Conservation (phyloP, 2,797 vertebrate species). For the Aeoliscus strigatus region DNA sequence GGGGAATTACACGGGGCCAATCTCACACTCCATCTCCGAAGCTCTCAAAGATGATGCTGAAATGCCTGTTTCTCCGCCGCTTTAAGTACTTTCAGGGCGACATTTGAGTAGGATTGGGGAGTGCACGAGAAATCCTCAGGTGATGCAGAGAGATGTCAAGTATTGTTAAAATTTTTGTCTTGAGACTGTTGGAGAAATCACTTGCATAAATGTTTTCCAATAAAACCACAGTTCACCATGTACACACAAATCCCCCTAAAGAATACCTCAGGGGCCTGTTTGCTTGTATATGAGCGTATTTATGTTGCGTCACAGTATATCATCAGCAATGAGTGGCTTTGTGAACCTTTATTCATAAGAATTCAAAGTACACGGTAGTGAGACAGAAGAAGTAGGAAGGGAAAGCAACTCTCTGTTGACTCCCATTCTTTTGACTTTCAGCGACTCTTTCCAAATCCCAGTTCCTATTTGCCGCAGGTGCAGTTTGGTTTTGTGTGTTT, state of each 20-base stretch:
- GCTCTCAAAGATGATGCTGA: slow-evolving; percentile 46
- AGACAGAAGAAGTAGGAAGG: slow-evolving; percentile 28
- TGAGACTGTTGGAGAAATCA: slow-evolving; percentile 42
- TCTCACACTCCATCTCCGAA: slow-evolving; percentile 60
- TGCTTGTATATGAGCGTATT: slow-evolving; percentile 29
- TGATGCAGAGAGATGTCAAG: slow-evolving; percentile 40
- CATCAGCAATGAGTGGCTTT: slow-evolving; percentile 31
- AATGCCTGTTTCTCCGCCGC: slow-evolving; percentile 51
- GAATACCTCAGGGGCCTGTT: slow-evolving; percentile 30
- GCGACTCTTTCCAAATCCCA: slow-evolving; percentile 23
- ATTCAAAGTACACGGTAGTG: slow-evolving; percentile 45
- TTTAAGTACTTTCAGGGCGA: slow-evolving; percentile 64
- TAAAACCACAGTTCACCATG: slow-evolving; percentile 27
- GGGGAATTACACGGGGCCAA: slow-evolving; percentile 67
- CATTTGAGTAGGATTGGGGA: slow-evolving; percentile 47
- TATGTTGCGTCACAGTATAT: slow-evolving; percentile 44
- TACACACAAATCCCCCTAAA: slow-evolving; percentile 21
- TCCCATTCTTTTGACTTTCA: slow-evolving; percentile 41
- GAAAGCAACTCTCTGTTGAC: slow-evolving; percentile 21
- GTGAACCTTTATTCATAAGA: slow-evolving; percentile 32
- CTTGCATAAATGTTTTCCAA: slow-evolving; percentile 42
- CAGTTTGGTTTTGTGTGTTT: slow-evolving; percentile 26
- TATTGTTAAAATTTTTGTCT: slow-evolving; percentile 29
- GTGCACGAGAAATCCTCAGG: slow-evolving; percentile 47
- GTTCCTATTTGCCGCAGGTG: slow-evolving; percentile 22